phyloP scores from a whole-genome alignment of 2,888 invertebrate species.

The Orthosia gothica region DNA sequence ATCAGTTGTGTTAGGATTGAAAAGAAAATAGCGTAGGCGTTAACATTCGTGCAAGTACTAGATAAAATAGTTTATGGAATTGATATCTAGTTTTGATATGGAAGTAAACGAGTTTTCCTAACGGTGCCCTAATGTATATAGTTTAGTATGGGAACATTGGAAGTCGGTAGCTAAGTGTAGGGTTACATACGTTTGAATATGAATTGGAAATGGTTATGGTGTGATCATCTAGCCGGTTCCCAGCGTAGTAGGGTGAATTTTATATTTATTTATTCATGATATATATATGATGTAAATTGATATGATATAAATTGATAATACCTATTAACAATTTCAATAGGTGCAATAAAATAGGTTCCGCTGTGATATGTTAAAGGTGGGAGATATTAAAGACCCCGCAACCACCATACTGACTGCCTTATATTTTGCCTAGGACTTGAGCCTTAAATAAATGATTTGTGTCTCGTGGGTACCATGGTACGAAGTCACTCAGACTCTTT shows the following conservation, averaged over 20 bases:
- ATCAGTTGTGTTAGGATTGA: too few species aligned
- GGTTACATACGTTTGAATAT: slow-evolving; percentile 21
- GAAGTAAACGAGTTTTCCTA: slow-evolving; percentile 46
- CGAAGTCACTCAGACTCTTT: too few species aligned
- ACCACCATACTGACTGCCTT: too few species aligned
- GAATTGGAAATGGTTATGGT: slow-evolving; percentile 11
- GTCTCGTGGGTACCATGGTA: too few species aligned
- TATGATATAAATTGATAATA: too few species aligned
- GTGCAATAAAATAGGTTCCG: not conserved
- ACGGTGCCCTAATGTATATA: slow-evolving; percentile 29
- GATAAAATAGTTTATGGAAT: slow-evolving; percentile 53
- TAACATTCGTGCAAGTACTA: slow-evolving; percentile 25
- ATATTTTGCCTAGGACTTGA: too few species aligned
- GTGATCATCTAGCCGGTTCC: not conserved
- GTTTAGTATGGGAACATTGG: slow-evolving; percentile 44
- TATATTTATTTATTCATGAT: not conserved
- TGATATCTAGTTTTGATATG: slow-evolving; percentile 50
- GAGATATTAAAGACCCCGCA: too few species aligned
- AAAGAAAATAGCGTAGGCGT: slow-evolving; percentile 11
- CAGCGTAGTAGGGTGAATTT: not conserved
- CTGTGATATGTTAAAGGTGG: too few species aligned
- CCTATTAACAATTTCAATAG: not conserved
- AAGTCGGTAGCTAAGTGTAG: slow-evolving; percentile 10
- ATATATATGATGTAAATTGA: not conserved
- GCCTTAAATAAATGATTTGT: too few species aligned